phyloP scores from a whole-genome alignment of 2,797 vertebrate genomes.

The Synaphobranchus kaupii region DNA sequence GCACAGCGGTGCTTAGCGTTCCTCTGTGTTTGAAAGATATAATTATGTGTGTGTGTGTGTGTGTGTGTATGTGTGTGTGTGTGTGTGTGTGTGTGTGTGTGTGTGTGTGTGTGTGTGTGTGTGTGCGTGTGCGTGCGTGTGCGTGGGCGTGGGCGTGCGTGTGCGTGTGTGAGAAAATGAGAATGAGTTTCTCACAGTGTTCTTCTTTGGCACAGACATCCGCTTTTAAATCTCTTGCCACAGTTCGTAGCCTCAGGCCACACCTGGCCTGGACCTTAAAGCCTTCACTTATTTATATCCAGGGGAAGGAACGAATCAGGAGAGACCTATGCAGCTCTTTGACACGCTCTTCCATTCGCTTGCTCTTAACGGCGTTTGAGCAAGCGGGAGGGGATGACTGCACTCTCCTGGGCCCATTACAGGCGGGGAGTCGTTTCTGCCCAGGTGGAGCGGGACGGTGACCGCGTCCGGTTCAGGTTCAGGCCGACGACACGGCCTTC shows the following conservation, averaged over 20 bases:
- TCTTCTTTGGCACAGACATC: background rate
- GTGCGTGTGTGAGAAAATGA: background rate
- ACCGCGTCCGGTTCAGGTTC: background rate
- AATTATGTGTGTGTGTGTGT: constrained; percentile 14
- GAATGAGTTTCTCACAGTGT: background rate
- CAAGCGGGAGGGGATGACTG: background rate
- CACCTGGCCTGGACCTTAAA: background rate
- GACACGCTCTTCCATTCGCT: background rate
- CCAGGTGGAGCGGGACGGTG: constrained; percentile 27
- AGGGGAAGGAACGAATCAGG: background rate
- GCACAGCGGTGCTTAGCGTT: constrained; percentile 34
- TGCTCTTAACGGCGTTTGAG: background rate
- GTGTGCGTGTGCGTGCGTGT: background rate
- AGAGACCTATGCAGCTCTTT: background rate
- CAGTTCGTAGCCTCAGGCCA: background rate
- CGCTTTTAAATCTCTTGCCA: background rate
- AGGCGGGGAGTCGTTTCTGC: background rate
- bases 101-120: background rate
- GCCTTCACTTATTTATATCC: background rate
- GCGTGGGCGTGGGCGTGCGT: too few species aligned
- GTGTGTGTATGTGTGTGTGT: background rate
- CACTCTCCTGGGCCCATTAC: background rate
- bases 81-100: background rate
- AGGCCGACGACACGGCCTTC: background rate
- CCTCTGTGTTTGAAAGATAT: constrained; percentile 19